Base-by-base conservation (phyloP, 2,888 invertebrate species). In the Mythimna loreyi region DNA sequence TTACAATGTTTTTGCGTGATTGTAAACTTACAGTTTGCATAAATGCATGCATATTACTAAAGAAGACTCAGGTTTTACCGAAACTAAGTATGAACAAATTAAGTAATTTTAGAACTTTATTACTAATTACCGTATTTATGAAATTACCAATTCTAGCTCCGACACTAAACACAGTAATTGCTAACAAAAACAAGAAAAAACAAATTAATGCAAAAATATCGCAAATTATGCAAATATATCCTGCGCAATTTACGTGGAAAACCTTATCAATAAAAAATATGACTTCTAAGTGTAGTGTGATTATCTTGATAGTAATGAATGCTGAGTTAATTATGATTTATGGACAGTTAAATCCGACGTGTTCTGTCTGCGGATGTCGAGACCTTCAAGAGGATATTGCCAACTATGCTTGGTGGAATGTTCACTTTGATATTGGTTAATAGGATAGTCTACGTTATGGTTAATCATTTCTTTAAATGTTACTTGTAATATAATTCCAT, bases 321-420 rank as follows among this genome's bases (percentile, higher is more conserved):
- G 62, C 60, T 45, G 33, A 61, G 69, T 69, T 83, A 82, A 82
- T 84, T 77, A 74, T 84, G 80, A 83, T 84, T 75, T 80, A 83
- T 82, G 45, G 60, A 28, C 55, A 45, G 49, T 40, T 50, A 50
- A 67, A 62, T 72, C 75, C 71, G 73, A 64, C 66, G 47, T 76
- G 55, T 45, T 50, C 58, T 43, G 72, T 58, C 64, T 72, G 65
- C 65, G 68, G 66, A 56, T 25, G 33, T 53, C 55, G 47, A 40
- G 19, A n/a, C 30, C 11, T 55, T 19, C 13, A 40, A 6, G n/a
- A 66, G 78, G 78, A 75, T 78, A 60, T 81, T 78, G 55, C 74
- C 28, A 72, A 70, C 33, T n/a, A 52, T 28, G 16, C 1, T 58
- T 8, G 7, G 33, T 19, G 19, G 33, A 57, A 25, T 23, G 21